Base-by-base conservation (phyloP, 2,113 vertebrate species). In the Dissostichus mawsoni region DNA sequence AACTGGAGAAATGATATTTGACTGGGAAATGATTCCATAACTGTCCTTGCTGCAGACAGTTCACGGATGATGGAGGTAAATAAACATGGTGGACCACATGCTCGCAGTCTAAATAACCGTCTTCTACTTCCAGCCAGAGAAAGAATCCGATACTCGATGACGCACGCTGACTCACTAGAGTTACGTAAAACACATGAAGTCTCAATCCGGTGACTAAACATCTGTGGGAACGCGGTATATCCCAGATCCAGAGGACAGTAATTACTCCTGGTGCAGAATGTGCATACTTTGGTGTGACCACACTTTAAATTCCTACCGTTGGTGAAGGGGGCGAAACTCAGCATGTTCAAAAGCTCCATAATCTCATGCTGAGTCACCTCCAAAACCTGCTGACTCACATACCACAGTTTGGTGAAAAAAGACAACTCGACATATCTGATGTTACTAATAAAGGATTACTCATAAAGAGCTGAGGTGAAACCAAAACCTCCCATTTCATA, bases 161-260 rank as follows among this genome's bases (percentile, higher is more conserved):
- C 74, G 47, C 87, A 88, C 14, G 1, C 57, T 90, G 85, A 92
- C 72, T 91, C 85, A 87, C 4, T 14, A 55, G n/a, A 62, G 51
- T 71, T 81, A 18, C 36, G 47, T 76, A 72, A 86, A 33, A 79
- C 36, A 70, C 36, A 66, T 63, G 11, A 55, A 59, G 57, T 61
- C 47, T 18, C 69, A 76, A 13, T 14, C n/a, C 51, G 11, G 53
- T 84, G 87, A 90, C 88, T 90, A 79, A 87, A 44, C 80, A 61
- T 70, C 29, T 47, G 29, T 68, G 67, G 67, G 65, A 84, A 82
- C 41, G 57, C 0, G 77, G 3, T 29, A 88, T 73, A 75, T 53
- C n/a, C 44, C 8, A 53, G 70, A 67, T 51, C 3, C 4, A 52
- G 57, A 56, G 55, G 70, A 48, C 65, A 25, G 69, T 74, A 76